Conservation (phyloP, 64 coral and sea anemone species). For the Montipora efflorescens region DNA sequence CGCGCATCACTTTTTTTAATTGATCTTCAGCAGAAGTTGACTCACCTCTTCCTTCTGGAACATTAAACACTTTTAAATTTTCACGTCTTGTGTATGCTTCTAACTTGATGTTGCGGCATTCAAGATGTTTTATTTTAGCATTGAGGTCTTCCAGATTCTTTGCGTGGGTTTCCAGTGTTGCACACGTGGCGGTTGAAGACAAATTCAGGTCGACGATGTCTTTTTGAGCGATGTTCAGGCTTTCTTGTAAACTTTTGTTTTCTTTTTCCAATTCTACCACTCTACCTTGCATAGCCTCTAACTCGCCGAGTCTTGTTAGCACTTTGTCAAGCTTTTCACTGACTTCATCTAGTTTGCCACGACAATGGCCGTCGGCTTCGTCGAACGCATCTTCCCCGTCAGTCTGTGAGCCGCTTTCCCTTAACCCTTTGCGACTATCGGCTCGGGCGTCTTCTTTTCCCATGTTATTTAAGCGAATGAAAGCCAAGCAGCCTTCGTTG, state of each 20-base stretch:
- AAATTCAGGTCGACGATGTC: conserved; percentile 4
- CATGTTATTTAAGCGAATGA: conserved; percentile 12
- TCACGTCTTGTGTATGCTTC: neutral
- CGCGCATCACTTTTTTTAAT: no score
- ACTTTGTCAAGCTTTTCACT: conserved; percentile 9
- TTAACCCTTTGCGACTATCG: neutral
- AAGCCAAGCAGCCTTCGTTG: conserved; percentile 1
- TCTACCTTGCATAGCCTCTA: conserved; percentile 18
- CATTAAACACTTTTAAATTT: neutral
- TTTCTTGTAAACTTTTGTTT: conserved; percentile 8
- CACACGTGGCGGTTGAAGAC: conserved; percentile 2
- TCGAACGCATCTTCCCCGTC: neutral
- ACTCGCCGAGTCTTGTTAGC: conserved; percentile 8
- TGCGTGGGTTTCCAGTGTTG: neutral
- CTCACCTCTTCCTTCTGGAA: neutral
- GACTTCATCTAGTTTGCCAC: conserved; percentile 10
- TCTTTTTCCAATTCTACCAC: conserved; percentile 19
- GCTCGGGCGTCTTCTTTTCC: conserved; percentile 1
- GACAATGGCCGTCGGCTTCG: neutral
- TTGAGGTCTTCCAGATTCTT: neutral
- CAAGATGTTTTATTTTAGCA: no score
- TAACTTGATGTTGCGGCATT: neutral
- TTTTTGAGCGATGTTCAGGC: neutral
- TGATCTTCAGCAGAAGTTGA: no score
- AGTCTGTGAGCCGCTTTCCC: neutral